Percentiles rank a stretch among this genome's conserved stretches.
Evolutionary conservation across 2,797 vertebrate species (phyloP).

Genomic region (Hirundo rustica): DNA sequence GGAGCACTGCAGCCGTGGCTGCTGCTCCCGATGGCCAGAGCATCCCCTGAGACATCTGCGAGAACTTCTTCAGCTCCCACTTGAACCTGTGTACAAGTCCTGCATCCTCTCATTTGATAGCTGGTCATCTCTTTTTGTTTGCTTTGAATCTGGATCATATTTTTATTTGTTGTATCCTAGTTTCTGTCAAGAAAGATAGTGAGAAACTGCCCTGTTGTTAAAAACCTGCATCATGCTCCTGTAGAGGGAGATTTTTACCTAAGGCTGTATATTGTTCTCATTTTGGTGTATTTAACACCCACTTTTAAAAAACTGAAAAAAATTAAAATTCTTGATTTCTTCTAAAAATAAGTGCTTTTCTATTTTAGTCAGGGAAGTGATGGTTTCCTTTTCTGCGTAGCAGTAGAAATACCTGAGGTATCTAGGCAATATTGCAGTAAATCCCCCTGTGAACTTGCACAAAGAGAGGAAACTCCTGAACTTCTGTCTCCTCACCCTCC

Average conservation of each 20-base stretch:
- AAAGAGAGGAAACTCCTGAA: not conserved
- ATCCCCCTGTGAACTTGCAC: not conserved
- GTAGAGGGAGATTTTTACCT: not conserved
- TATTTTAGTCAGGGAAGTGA: not conserved
- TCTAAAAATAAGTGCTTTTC: not conserved
- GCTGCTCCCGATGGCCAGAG: not conserved
- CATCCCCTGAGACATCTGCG: not conserved
- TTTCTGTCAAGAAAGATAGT: not conserved
- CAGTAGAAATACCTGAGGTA: not conserved
- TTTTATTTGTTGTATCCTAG: not conserved
- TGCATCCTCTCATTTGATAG: not conserved
- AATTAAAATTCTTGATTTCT: not conserved
- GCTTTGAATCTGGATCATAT: not conserved
- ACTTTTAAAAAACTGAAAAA: no score
- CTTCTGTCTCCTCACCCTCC: not conserved
- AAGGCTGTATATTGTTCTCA: not conserved
- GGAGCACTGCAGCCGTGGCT: fast-evolving
- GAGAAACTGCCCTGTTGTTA: not conserved
- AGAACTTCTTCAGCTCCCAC: not conserved
- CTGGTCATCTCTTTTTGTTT: not conserved
- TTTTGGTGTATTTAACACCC: not conserved
- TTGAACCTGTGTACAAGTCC: not conserved
- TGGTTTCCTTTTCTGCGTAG: not conserved
- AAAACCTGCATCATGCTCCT: not conserved
- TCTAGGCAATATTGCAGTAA: not conserved